These are phyloP conservation scores for Bubo blakistoni DNA, from an alignment of 2,113 vertebrate species.

Conservation along the genomic window DNA sequence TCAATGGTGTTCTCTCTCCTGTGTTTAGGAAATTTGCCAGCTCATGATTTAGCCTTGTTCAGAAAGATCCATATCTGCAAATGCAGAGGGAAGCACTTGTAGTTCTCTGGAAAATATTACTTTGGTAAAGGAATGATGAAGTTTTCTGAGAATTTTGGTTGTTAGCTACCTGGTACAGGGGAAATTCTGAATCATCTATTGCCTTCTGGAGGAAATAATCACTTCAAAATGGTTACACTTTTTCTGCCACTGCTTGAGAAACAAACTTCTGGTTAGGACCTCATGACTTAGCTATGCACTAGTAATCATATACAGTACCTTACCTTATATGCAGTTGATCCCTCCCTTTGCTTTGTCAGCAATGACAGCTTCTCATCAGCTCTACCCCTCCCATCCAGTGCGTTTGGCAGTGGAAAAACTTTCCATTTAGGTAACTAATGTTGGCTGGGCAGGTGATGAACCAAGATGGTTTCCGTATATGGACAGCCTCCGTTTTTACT, in stretches of 20 bases:
- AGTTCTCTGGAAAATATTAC: background rate
- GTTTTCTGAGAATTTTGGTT: background rate
- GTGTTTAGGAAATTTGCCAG: background rate
- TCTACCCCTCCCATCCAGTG: background rate
- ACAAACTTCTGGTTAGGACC: background rate
- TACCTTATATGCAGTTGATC: background rate
- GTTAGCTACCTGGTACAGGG: background rate
- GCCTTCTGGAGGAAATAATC: background rate
- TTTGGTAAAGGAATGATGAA: background rate
- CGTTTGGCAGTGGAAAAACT: background rate
- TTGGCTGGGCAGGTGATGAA: background rate
- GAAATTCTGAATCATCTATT: background rate
- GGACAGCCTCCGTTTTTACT: background rate
- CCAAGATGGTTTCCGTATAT: fast-evolving
- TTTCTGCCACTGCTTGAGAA: background rate
- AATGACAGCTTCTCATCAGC: background rate
- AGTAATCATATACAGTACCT: background rate
- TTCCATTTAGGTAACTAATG: background rate
- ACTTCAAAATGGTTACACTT: background rate
- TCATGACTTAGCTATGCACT: background rate
- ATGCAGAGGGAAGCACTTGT: background rate
- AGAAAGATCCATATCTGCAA: background rate
- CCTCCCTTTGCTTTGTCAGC: constrained; percentile 38
- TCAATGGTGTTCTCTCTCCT: background rate
- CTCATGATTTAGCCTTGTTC: background rate